Conservation (phyloP, 2,113 vertebrate species). For the Phycodurus eques region DNA sequence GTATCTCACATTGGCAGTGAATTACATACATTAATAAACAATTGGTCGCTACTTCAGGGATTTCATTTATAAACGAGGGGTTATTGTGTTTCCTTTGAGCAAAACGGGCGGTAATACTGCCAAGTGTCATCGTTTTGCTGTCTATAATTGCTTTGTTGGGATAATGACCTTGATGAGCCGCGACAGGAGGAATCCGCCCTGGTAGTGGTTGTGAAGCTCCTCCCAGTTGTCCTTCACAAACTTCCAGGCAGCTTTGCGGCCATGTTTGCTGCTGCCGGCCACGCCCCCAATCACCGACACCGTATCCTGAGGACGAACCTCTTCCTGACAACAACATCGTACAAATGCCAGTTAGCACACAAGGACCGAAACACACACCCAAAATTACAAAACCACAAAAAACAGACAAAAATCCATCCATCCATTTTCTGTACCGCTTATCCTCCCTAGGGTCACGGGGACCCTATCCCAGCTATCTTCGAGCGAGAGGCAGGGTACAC, state of each 20-base stretch:
- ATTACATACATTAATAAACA: too few species aligned
- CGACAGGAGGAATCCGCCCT: constrained; percentile 98
- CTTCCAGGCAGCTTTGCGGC: constrained; percentile 95
- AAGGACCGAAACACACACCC: background rate
- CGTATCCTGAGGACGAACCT: constrained; percentile 96
- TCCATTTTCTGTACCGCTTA: too few species aligned
- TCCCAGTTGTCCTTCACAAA: constrained; percentile 98
- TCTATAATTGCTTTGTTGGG: background rate
- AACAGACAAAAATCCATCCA: background rate
- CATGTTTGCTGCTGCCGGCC: constrained; percentile 92
- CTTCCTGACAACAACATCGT: constrained; percentile 78
- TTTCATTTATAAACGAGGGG: too few species aligned
- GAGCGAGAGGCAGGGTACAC: too few species aligned
- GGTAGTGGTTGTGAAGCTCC: constrained; percentile 95
- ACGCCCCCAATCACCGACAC: constrained; percentile 96
- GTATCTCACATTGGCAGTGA: too few species aligned
- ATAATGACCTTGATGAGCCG: constrained; percentile 89
- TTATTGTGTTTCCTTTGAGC: background rate
- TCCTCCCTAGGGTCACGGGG: too few species aligned
- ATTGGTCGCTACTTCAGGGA: too few species aligned
- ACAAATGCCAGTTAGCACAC: background rate
- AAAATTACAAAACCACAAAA: background rate
- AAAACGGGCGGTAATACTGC: background rate
- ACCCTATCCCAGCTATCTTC: too few species aligned
- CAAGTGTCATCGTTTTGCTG: background rate